Conservation (phyloP, 2,113 vertebrate genomes). For the Elanus axillaris region DNA sequence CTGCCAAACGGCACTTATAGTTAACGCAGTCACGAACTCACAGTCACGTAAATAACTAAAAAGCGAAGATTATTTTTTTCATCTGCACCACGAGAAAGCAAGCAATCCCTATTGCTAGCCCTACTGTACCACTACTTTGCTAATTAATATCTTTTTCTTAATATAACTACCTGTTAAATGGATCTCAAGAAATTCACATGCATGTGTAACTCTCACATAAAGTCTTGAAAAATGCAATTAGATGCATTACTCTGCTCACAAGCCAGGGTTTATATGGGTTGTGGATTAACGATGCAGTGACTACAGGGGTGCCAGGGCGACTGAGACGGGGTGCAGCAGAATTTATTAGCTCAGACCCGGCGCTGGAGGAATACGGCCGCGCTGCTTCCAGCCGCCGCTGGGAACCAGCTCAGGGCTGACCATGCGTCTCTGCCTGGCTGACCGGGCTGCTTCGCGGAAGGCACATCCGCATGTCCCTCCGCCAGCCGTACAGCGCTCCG, state of each 20-base stretch:
- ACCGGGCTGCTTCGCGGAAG: not conserved
- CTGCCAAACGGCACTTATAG: not conserved
- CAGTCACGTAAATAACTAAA: not conserved
- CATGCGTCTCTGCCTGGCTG: not conserved
- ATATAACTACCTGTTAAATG: not conserved
- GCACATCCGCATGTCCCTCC: too few relatives aligned
- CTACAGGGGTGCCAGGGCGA: not conserved
- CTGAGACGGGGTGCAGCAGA: too few relatives aligned
- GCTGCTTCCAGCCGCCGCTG: fast-evolving
- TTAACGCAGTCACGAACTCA: not conserved
- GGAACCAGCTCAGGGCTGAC: not conserved
- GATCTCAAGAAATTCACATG: not conserved
- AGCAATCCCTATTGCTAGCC: not conserved
- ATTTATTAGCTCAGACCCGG: not conserved
- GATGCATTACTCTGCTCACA: not conserved
- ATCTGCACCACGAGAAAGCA: not conserved
- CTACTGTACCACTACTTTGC: not conserved
- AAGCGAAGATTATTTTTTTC: not conserved
- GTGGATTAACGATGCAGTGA: not conserved
- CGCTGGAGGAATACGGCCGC: not conserved
- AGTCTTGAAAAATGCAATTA: not conserved
- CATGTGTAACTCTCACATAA: not conserved
- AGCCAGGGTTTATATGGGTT: not conserved
- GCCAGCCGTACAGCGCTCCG: too few relatives aligned
- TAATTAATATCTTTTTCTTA: not conserved